Conservation (phyloP, 2,113 vertebrate species). For the Melanotaenia duboulayi region DNA sequence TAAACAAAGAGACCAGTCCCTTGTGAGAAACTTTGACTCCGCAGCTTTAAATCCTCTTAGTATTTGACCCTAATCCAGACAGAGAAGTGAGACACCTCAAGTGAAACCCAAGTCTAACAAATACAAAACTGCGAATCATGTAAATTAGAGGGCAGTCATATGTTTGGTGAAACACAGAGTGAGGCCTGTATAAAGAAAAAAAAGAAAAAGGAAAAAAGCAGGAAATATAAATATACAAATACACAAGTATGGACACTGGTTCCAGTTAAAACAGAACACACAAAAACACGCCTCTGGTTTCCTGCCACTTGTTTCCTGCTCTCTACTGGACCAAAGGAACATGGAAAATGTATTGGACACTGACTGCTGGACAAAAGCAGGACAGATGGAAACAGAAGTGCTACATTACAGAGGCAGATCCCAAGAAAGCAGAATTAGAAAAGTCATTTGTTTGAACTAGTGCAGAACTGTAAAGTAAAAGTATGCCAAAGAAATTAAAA, state of each 20-base stretch:
- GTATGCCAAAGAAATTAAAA: background rate
- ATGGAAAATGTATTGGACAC: conserved; percentile 66
- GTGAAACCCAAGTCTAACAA: conserved; percentile 30
- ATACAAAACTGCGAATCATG: conserved; percentile 42
- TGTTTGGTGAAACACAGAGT: background rate
- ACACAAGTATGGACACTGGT: conserved; percentile 30
- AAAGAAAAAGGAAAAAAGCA: too few species aligned
- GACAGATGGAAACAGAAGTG: conserved; percentile 12
- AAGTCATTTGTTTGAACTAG: background rate
- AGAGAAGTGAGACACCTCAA: conserved; percentile 55
- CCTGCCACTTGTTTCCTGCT: conserved; percentile 77
- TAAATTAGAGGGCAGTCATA: conserved; percentile 18
- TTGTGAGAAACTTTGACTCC: conserved; percentile 66
- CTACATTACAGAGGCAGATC: background rate
- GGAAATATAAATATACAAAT: conserved; percentile 39
- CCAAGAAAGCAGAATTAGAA: background rate
- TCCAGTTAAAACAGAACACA: conserved; percentile 47
- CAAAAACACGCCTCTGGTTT: conserved; percentile 57
- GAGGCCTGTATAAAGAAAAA: background rate
- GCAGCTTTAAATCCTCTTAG: conserved; percentile 75
- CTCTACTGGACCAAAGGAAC: conserved; percentile 53
- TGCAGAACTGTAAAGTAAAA: background rate
- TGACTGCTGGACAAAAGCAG: conserved; percentile 33
- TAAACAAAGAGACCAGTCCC: conserved; percentile 12
- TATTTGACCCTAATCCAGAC: conserved; percentile 77